A percentile compares a stretch with the other conserved stretches of the same genome.
Conservation (phyloP, 1,140 invertebrate species). For the Neodiprion virginianus region DNA sequence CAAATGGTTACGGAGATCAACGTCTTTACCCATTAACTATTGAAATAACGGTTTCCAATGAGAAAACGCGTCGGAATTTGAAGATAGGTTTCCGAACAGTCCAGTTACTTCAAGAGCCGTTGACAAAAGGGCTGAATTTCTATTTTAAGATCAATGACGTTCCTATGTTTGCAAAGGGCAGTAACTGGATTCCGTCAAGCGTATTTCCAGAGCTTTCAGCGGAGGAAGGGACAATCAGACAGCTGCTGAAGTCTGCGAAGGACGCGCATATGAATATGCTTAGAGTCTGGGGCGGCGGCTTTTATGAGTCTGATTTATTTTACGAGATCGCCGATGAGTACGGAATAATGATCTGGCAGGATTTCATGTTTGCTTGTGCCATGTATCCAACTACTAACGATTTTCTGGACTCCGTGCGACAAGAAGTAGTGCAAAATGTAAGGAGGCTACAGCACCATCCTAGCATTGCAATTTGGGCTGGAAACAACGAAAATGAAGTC, state of each 20-base stretch:
- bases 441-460: constrained; percentile 87
- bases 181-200: constrained; percentile 94
- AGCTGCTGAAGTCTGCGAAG: constrained; percentile 75
- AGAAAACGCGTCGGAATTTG: constrained; percentile 43
- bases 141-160: constrained; percentile 88
- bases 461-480: constrained; percentile 88
- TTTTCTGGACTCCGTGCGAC: constrained; percentile 78
- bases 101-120: constrained; percentile 75
- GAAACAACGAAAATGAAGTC: constrained; percentile 98
- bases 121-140: constrained; percentile 80
- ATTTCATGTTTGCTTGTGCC: constrained; percentile 97
- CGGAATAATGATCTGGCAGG: constrained; percentile 90
- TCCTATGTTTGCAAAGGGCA: constrained; percentile 95
- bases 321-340: constrained; percentile 85
- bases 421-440: constrained; percentile 87
- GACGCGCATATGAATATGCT: constrained; percentile 93
- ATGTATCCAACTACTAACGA: constrained; percentile 85
- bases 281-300: constrained; percentile 96
- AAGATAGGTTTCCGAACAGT: constrained; percentile 88
- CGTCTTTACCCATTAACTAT: constrained; percentile 73
- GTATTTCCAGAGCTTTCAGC: constrained; percentile 82
- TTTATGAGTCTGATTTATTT: constrained; percentile 93
- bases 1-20: constrained; percentile 90
- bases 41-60: constrained; percentile 37
- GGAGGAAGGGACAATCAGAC: constrained; percentile 54